These are phyloP conservation scores for Sericinus montela DNA, from an alignment of 2,888 invertebrate genomes.

Conservation along the genomic window DNA sequence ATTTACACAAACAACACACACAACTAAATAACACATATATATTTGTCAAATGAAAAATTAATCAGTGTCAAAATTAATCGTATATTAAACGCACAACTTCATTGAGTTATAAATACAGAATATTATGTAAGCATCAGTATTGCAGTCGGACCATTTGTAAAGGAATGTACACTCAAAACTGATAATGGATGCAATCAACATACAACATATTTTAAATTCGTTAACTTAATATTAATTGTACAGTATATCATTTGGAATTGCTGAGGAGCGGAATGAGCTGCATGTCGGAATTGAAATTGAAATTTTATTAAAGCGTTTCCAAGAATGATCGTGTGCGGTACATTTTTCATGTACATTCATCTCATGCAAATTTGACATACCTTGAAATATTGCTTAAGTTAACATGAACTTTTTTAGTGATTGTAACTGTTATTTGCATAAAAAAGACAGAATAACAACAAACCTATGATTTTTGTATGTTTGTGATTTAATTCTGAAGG, in stretches of 20 bases:
- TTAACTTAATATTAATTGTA: slow-evolving; percentile 25
- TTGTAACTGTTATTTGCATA: not conserved
- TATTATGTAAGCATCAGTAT: not conserved
- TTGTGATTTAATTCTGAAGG: too few relatives aligned
- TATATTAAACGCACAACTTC: not conserved
- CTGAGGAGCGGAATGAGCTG: slow-evolving; percentile 22
- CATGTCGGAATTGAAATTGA: slow-evolving; percentile 24
- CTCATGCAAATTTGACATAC: slow-evolving; percentile 41
- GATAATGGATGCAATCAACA: not conserved
- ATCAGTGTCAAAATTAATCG: too few relatives aligned
- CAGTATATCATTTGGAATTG: slow-evolving; percentile 22
- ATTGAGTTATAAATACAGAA: not conserved
- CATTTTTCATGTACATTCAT: slow-evolving; percentile 61
- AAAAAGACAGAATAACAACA: too few relatives aligned
- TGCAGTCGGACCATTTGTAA: not conserved
- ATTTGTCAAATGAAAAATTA: too few relatives aligned
- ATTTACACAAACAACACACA: too few relatives aligned
- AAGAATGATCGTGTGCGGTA: slow-evolving; percentile 58
- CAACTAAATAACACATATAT: too few relatives aligned
- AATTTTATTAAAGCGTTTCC: slow-evolving; percentile 36
- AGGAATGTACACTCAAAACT: not conserved
- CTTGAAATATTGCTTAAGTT: slow-evolving; percentile 3
- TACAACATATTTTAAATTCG: slow-evolving; percentile 20
- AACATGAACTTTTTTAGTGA: slow-evolving; percentile 14
- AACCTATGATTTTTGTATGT: too few relatives aligned